Conservation (phyloP, 2,113 vertebrate species). For the Pithys albifrons region DNA sequence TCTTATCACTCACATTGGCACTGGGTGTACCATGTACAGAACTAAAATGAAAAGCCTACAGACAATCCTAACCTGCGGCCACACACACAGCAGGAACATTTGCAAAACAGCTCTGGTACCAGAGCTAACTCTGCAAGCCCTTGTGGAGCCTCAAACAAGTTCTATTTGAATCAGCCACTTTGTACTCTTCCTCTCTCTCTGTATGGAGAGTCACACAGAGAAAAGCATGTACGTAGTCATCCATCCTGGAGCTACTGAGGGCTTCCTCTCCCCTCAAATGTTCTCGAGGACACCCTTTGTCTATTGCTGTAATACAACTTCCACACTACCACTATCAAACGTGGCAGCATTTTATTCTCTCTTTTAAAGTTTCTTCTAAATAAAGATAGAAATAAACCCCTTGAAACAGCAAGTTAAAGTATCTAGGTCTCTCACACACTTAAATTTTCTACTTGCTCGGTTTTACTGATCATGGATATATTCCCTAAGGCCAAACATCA, state of each 20-base stretch:
- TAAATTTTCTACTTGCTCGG: background rate
- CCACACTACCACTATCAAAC: background rate
- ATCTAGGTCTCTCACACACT: background rate
- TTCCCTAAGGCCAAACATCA: background rate
- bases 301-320: background rate
- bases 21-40: background rate
- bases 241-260: background rate
- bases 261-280: background rate
- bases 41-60: conserved; percentile 41
- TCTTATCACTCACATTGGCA: conserved; percentile 46
- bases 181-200: background rate
- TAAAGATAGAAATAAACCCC: background rate
- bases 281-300: background rate
- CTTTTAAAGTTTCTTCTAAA: background rate
- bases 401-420: background rate
- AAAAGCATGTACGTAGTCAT: background rate
- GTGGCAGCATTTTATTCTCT: background rate
- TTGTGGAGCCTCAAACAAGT: background rate
- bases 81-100: background rate
- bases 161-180: background rate
- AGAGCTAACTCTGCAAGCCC: background rate
- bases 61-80: conserved; percentile 25
- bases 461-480: background rate
- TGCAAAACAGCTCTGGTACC: background rate
- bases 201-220: background rate